phyloP scores from a whole-genome alignment of 35 echinoderm and acorn worm species.

The Hemicentrotus pulcherrimus region DNA sequence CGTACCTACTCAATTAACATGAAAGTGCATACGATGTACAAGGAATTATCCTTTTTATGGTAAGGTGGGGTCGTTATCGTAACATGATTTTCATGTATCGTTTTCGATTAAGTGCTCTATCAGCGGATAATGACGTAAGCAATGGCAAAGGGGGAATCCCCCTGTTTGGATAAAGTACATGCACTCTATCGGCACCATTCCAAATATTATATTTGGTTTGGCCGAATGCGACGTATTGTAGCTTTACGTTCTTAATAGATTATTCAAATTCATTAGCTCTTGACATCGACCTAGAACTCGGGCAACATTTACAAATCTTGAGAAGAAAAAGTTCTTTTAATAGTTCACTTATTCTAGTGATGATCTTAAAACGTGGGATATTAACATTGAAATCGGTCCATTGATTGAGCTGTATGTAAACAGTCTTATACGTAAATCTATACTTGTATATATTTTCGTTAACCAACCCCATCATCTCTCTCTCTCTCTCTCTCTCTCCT shows the following conservation, averaged over 20 bases:
- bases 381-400: no score
- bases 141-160: background rate
- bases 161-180: background rate
- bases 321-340: no score
- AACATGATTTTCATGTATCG: background rate
- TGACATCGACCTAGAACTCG: no score
- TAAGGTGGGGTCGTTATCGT: background rate
- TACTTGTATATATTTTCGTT: no score
- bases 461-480: no score
- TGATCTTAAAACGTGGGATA: no score
- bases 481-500: no score
- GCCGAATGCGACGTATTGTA: background rate
- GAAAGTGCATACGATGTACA: background rate
- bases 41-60: background rate
- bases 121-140: background rate
- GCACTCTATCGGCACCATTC: background rate
- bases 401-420: no score
- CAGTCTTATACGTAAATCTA: no score
- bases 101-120: background rate
- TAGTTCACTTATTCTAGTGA: no score
- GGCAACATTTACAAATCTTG: no score
- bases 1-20: background rate
- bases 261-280: no score
- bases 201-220: background rate
- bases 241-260: background rate